Evolutionary conservation across 2,888 invertebrate species (phyloP), one percentile per base, ranked within the genome.

Genomic region (Drosophila neutralis): DNA sequence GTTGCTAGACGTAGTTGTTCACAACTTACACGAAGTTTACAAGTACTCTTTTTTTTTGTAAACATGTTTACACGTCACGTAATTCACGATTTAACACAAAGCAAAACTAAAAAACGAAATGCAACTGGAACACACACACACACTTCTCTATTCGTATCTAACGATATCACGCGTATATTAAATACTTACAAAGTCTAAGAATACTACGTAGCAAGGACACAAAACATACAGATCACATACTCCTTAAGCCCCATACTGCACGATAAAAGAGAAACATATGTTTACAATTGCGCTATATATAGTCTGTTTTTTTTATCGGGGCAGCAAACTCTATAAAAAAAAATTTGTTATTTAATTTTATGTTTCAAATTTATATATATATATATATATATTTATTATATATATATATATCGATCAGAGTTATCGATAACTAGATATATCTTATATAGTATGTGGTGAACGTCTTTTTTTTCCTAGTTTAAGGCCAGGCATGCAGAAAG

Each of bases 281-380:
- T 69, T 60, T 62, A 58, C 51, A 77, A 66, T 71, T 71, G 62
- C 60, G 57, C 73, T 81, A 76, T 73, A 36, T 62, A 40, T 60
- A 67, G 56, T 66, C 73, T 61, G 60, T 61, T 69, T 74, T 61
- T 69, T 61, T 53, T 58, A 61, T 49, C 62, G 65, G 61, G 65
- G 59, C 72, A 57, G n/a, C 61, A 83, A 87, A 76, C 69, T 88
- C 73, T 75, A 82, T 87, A 65, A 40, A 56, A 18, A 38, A 38
- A 75, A 83, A 78, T 90, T 85, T 85, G 85, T 85, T 90, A 76
- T 88, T 85, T 85, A 85, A 85, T 85, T 89, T 85, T 85, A 85
- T 85, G 90, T 85, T 85, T 58, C 33, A 69, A 82, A 82, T 76
- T 78, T 65, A 58, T 42, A 66, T 54, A 69, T 49, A 70, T 42